Evolutionary conservation across 2,113 vertebrate genomes (phyloP).

Genomic region (Oncorhynchus keta): DNA sequence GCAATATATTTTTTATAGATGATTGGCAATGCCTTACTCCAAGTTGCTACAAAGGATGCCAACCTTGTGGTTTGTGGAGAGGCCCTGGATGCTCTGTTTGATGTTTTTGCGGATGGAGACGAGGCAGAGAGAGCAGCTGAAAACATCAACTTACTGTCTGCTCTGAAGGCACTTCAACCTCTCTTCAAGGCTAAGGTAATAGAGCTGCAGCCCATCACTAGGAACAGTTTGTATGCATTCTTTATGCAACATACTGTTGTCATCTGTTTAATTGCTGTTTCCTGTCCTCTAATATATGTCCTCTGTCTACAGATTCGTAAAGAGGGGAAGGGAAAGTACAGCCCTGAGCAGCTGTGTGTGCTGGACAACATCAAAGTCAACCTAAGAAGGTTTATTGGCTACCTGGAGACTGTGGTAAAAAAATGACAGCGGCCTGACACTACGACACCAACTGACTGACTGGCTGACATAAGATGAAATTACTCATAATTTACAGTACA

Average conservation of each 20-base stretch:
- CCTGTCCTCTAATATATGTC: not conserved
- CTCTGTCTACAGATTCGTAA: constrained; percentile 83
- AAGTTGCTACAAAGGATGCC: constrained; percentile 82
- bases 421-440: constrained; percentile 47
- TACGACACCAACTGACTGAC: not conserved
- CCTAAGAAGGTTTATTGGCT: constrained; percentile 91
- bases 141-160: constrained; percentile 81
- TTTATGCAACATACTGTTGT: not conserved
- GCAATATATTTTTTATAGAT: constrained; percentile 69
- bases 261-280: constrained; percentile 1
- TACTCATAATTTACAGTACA: not conserved
- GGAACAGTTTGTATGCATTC: no score
- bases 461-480: constrained; percentile 8
- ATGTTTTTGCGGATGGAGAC: constrained; percentile 92
- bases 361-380: constrained; percentile 94
- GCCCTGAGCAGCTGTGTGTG: constrained; percentile 88
- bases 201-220: not conserved
- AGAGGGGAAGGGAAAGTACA: constrained; percentile 85
- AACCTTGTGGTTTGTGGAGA: constrained; percentile 90
- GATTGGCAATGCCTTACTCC: constrained; percentile 88
- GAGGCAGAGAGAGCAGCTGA: constrained; percentile 86
- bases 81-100: constrained; percentile 92
- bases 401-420: constrained; percentile 83
- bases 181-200: constrained; percentile 89
- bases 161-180: constrained; percentile 88